These are phyloP conservation scores for Papilio demoleus DNA, from an alignment of 2,888 invertebrate genomes.

Conservation along the genomic window DNA sequence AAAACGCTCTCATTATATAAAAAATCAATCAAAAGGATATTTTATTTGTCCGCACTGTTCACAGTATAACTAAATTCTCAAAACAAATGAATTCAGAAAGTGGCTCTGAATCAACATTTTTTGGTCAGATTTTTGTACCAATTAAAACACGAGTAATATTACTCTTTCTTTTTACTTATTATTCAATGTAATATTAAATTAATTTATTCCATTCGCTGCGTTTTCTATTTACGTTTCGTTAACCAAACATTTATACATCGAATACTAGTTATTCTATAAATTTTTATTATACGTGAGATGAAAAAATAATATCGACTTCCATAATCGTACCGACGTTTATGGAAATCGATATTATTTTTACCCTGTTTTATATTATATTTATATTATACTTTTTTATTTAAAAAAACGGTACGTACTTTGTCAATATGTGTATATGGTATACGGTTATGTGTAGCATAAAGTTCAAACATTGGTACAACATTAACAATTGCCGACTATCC, in stretches of 20 bases:
- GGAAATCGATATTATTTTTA: constrained; percentile 23
- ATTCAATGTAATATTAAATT: neutral
- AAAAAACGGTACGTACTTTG: constrained; percentile 14
- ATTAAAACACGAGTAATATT: no score
- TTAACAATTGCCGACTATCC: constrained; percentile 41
- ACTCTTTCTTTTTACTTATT: no score
- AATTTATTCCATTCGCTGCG: neutral
- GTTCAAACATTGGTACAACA: constrained; percentile 45
- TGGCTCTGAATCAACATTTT: no score
- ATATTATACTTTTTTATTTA: constrained; percentile 34
- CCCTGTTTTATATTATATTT: constrained; percentile 7
- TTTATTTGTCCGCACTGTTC: no score
- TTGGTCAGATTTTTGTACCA: no score
- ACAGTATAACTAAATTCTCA: no score
- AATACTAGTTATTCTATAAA: constrained; percentile 25
- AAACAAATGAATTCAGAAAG: no score
- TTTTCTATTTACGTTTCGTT: constrained; percentile 12
- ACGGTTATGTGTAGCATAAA: constrained; percentile 35
- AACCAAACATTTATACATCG: constrained; percentile 30
- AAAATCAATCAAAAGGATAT: no score
- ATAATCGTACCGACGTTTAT: constrained; percentile 35
- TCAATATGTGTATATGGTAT: constrained; percentile 1
- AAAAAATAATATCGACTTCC: constrained; percentile 36
- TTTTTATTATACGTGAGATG: constrained; percentile 30
- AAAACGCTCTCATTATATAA: no score